phyloP scores from a whole-genome alignment of 2,113 vertebrate genomes.

The Daboia siamensis region DNA sequence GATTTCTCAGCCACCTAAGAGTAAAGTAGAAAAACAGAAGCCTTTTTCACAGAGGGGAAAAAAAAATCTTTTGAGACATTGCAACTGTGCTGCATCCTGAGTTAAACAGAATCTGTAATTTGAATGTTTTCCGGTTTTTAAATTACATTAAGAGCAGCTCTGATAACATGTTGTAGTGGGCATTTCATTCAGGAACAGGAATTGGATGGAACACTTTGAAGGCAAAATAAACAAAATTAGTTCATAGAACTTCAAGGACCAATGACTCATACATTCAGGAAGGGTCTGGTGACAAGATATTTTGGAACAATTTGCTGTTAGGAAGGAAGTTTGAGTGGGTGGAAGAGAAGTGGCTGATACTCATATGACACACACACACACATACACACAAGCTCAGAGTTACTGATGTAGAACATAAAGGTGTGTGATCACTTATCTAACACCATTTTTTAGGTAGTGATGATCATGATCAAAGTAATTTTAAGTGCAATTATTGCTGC shows the following conservation, averaged over 20 bases:
- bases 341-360: constrained; percentile 66
- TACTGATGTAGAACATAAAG: constrained; percentile 60
- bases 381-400: constrained; percentile 51
- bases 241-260: constrained; percentile 51
- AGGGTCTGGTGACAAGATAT: constrained; percentile 67
- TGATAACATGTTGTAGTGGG: neutral
- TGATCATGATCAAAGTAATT: neutral
- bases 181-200: constrained; percentile 56
- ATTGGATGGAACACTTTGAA: constrained; percentile 40
- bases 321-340: constrained; percentile 74
- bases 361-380: constrained; percentile 64
- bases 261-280: constrained; percentile 55
- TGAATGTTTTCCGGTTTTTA: neutral
- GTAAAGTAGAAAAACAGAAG: neutral
- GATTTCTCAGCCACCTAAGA: neutral
- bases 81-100: neutral
- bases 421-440: constrained; percentile 23
- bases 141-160: neutral
- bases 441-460: neutral
- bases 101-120: neutral
- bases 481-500: neutral
- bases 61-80: neutral
- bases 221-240: constrained; percentile 43
- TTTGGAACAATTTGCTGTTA: constrained; percentile 73
- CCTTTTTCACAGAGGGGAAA: neutral